A percentile compares a stretch with the other conserved stretches of the same genome.
phyloP scores from a whole-genome alignment of 1,140 invertebrate genomes.

The Papilio polytes region DNA sequence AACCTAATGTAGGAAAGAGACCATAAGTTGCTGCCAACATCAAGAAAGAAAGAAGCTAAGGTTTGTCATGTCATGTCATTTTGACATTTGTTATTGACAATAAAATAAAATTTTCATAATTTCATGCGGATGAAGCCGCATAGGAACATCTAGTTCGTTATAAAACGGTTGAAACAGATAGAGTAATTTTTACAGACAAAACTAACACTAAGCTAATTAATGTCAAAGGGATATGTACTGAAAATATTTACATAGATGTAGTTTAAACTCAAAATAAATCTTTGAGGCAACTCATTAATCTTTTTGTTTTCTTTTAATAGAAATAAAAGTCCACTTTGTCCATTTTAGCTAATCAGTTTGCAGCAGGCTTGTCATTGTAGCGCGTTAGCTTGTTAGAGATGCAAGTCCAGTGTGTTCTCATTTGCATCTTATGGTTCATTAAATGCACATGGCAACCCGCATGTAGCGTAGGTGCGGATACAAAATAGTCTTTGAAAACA shows the following conservation, averaged over 20 bases:
- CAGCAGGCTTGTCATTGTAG: not conserved
- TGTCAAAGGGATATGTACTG: no score
- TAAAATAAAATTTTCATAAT: no score
- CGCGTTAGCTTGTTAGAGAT: slow-evolving; percentile 1
- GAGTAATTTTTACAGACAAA: not conserved
- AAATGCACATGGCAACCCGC: not conserved
- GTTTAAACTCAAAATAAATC: no score
- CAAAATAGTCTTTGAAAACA: not conserved
- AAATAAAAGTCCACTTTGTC: not conserved
- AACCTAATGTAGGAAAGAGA: no score
- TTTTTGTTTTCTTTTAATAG: not conserved
- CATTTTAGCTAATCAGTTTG: slow-evolving; percentile 5
- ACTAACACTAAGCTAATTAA: no score
- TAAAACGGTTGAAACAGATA: not conserved
- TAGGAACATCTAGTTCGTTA: not conserved
- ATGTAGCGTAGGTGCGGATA: not conserved
- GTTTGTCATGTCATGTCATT: no score
- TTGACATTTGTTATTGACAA: no score
- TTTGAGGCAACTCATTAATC: not conserved
- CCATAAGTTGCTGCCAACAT: no score
- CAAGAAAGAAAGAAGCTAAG: no score
- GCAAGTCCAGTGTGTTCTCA: not conserved
- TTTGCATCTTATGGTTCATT: slow-evolving; percentile 18
- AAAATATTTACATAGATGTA: no score
- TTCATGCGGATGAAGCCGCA: no score